A percentile compares a stretch with the other conserved stretches of the same genome.
phyloP scores from a whole-genome alignment of 2,888 invertebrate species.

The Drosophila kanekoi region DNA sequence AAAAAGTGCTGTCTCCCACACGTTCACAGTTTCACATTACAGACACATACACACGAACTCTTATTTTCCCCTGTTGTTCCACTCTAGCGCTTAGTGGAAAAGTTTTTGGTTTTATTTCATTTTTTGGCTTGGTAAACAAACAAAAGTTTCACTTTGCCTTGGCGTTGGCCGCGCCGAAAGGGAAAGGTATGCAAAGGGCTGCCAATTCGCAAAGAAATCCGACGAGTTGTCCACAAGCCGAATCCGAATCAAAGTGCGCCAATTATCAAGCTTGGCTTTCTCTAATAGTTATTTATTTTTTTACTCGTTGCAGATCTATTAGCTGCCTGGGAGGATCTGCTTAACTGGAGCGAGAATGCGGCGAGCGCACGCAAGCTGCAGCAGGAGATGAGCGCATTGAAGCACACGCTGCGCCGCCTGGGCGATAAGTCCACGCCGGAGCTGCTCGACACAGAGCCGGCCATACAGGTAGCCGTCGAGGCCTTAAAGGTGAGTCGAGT shows the following conservation, averaged over 20 bases:
- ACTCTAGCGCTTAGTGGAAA: slow-evolving; percentile 35
- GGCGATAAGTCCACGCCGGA: slow-evolving; percentile 83
- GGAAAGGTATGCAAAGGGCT: slow-evolving; percentile 62
- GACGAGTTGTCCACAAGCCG: neutral
- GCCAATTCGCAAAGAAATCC: neutral
- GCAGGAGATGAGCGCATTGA: slow-evolving; percentile 85
- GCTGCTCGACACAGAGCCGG: slow-evolving; percentile 84
- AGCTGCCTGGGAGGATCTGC: slow-evolving; percentile 85
- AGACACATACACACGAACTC: neutral
- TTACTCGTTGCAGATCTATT: slow-evolving; percentile 81
- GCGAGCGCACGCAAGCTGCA: slow-evolving; percentile 85
- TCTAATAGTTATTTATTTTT: slow-evolving; percentile 12
- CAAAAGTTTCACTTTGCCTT: slow-evolving; percentile 40
- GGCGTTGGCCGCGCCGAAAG: slow-evolving; percentile 25
- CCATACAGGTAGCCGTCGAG: slow-evolving; percentile 85
- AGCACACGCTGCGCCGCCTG: slow-evolving; percentile 83
- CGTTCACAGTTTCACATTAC: slow-evolving; percentile 15
- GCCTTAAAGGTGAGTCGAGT: slow-evolving; percentile 81
- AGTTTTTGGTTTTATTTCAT: slow-evolving; percentile 20
- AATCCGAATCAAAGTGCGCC: slow-evolving; percentile 8
- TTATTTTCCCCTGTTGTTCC: neutral
- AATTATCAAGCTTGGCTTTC: slow-evolving; percentile 42
- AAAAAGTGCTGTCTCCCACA: slow-evolving; percentile 30
- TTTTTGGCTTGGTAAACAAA: slow-evolving; percentile 33
- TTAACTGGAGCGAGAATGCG: slow-evolving; percentile 85